Conservation (phyloP, 2,113 vertebrate genomes). For the Gasterosteus aculeatus region DNA sequence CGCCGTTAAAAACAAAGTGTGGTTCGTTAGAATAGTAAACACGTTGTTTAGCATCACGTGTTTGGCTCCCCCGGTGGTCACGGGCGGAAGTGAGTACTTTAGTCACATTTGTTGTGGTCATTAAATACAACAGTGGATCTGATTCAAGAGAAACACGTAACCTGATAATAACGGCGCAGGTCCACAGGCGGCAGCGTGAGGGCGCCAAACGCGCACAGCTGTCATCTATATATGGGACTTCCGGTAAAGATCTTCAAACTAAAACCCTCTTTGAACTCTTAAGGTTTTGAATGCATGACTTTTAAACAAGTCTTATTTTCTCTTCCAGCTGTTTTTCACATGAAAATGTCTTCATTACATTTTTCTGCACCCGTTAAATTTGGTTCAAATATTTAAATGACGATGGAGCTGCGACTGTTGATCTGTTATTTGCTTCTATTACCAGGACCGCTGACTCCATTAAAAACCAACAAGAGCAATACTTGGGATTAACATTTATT, state of each 20-base stretch:
- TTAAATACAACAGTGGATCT: neutral
- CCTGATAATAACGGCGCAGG: too few species aligned
- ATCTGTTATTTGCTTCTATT: neutral
- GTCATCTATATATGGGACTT: neutral
- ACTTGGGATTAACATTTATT: conserved; percentile 62
- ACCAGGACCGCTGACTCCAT: neutral
- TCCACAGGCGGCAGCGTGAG: neutral
- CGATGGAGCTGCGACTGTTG: too few species aligned
- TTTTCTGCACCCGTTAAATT: too few species aligned
- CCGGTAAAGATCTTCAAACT: neutral
- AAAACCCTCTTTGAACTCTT: too few species aligned
- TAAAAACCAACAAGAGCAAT: neutral
- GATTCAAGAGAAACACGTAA: too few species aligned
- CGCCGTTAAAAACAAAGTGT: too few species aligned
- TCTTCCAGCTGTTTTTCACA: too few species aligned
- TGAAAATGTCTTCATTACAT: too few species aligned
- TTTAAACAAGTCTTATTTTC: too few species aligned
- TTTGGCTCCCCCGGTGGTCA: conserved; percentile 1
- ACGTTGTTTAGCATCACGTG: rapidly evolving
- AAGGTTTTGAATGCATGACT: too few species aligned
- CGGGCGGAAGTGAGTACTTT: rapidly evolving
- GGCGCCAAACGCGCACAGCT: neutral
- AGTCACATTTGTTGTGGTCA: neutral
- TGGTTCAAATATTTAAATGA: neutral
- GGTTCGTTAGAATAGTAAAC: too few species aligned